Base-by-base conservation (phyloP, 2,797 vertebrate genomes). In the Semaprochilodus insignis region DNA sequence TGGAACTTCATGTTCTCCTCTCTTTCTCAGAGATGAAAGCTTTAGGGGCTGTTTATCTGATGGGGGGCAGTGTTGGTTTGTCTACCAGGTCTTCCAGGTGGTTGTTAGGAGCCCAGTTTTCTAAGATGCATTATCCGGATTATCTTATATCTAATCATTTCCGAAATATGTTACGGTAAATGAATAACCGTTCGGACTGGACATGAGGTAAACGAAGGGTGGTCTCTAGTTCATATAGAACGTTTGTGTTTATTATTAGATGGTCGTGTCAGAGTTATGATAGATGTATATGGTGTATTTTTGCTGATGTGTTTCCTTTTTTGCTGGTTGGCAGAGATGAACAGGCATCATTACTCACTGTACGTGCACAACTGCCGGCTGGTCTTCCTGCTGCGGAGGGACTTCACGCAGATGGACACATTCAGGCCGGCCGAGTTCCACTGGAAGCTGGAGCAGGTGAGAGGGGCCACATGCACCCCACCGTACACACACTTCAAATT, bases 391-490 rank as follows among this genome's bases (percentile, higher is more conserved):
- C 90, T 99, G 88, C 94, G 98, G 63, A 96, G 97, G 90, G 98
- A 99, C 92, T 98, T 98, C 73, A 95, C 97, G 82, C 97, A 96
- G 87, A 94, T 96, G 0, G 97, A 99, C 92, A 97, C 97, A 67
- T 98, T 99, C 86, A 95, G 96, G 86, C 98, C 98, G 0, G 98
- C 98, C 0, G 98, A 99, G 91, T 99, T 99, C 91, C 98, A 99
- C 93, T 99, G 98, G 98, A 99, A 97, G 83, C 95, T 99, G 74
- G 97, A 99, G 88, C 98, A 99, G 98, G 98, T 99, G 93, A 86
- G 88, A 14, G 8, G 13, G 27, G 16, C 6, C 21, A 16, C 2
- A 34, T 36, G 31, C 0, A 16, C 40, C 31, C 44, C 21, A n/a
- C 34, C 15, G 10, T n/a, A n/a, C 54, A n/a, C n/a, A 70, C 59